A percentile compares a stretch with the other conserved stretches of the same genome.
Evolutionary conservation across 2,888 invertebrate genomes (phyloP).

Genomic region (Andrena fulva): DNA sequence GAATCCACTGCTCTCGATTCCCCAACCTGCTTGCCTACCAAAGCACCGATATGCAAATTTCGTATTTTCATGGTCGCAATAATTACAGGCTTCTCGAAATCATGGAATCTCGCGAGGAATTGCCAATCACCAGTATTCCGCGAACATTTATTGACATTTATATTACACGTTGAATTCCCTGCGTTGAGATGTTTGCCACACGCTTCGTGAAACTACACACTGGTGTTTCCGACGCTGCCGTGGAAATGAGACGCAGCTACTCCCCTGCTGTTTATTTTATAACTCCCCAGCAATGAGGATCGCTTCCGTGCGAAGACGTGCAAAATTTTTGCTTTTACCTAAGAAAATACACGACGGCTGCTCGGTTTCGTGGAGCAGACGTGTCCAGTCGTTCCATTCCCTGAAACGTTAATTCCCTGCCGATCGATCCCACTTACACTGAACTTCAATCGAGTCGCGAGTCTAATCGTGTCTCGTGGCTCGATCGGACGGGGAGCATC

Average conservation of each 20-base stretch:
- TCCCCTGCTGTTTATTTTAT: no score
- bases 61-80: background rate
- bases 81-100: background rate
- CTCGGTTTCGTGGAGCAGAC: constrained; percentile 11
- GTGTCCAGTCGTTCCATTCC: background rate
- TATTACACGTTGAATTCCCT: no score
- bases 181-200: no score
- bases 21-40: no score
- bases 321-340: background rate
- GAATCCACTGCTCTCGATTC: background rate
- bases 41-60: background rate
- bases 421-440: constrained; percentile 62
- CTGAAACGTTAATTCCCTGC: constrained; percentile 26
- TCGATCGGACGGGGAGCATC: constrained; percentile 18
- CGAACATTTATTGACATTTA: background rate
- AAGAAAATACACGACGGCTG: constrained; percentile 6
- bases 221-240: no score
- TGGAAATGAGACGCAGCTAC: no score
- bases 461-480: constrained; percentile 24
- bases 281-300: no score
- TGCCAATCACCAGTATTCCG: background rate
- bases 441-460: constrained; percentile 53
- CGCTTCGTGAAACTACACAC: no score
- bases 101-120: background rate
- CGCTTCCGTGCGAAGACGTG: background rate